Percentiles rank a stretch among this genome's conserved stretches.
These are phyloP conservation scores for Sericinus montela DNA, from an alignment of 2,888 invertebrate genomes.

Conservation along the genomic window DNA sequence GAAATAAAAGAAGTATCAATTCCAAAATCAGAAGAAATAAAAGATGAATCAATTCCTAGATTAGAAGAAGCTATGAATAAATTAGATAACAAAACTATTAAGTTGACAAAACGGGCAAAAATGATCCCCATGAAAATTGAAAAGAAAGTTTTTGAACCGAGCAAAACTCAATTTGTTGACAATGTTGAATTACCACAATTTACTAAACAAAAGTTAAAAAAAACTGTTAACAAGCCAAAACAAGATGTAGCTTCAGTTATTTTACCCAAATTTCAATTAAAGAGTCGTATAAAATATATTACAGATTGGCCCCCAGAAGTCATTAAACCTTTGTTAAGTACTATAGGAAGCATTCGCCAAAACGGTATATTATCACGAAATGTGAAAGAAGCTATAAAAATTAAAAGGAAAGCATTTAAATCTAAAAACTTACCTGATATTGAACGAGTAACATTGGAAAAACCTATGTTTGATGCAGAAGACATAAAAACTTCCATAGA, in stretches of 20 bases:
- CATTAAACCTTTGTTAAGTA: constrained; percentile 68
- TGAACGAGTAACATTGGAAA: constrained; percentile 78
- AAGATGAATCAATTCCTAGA: background rate
- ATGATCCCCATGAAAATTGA: constrained; percentile 81
- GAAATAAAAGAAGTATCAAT: no score
- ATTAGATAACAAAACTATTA: constrained; percentile 7
- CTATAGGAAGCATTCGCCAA: constrained; percentile 78
- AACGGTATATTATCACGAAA: constrained; percentile 85
- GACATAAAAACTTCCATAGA: constrained; percentile 55
- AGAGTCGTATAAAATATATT: constrained; percentile 82
- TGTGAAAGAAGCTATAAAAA: constrained; percentile 83
- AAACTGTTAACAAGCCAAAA: constrained; percentile 73
- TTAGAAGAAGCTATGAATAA: constrained; percentile 2
- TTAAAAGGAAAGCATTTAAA: constrained; percentile 80
- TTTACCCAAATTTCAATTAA: constrained; percentile 84
- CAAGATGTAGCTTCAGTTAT: constrained; percentile 52
- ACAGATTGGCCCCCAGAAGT: constrained; percentile 82
- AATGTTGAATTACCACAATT: constrained; percentile 81
- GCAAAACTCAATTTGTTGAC: constrained; percentile 81
- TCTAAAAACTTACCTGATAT: constrained; percentile 77
- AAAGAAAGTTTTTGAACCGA: constrained; percentile 80
- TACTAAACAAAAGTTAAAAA: constrained; percentile 84
- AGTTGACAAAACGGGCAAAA: constrained; percentile 43
- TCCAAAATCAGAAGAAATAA: no score
- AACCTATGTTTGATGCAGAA: constrained; percentile 71